Evolutionary conservation across 2,888 invertebrate species (phyloP).

Genomic region (Brachypalpus laphriformis): DNA sequence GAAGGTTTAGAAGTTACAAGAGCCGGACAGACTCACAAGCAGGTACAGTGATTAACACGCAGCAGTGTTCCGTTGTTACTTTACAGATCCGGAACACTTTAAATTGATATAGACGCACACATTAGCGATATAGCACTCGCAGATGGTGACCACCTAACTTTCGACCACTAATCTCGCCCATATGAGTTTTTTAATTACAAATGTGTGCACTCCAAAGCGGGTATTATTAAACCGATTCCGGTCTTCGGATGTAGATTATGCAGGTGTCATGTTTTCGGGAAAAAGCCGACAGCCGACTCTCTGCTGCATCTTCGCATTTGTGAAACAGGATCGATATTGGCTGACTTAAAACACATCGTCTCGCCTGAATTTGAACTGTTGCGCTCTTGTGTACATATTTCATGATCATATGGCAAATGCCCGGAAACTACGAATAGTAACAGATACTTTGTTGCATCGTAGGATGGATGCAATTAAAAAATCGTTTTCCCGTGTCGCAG

Average conservation of each 20-base stretch:
- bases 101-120: no score
- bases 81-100: no score
- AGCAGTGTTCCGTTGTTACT: no score
- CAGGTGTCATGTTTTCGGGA: not conserved
- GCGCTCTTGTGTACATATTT: not conserved
- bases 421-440: not conserved
- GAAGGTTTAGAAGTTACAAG: no score
- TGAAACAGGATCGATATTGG: slow-evolving; percentile 1
- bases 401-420: not conserved
- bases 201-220: not conserved
- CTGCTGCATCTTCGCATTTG: not conserved
- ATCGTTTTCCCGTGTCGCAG: not conserved
- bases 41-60: no score
- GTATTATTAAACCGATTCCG: not conserved
- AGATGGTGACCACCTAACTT: not conserved
- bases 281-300: not conserved
- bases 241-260: no score
- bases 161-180: not conserved
- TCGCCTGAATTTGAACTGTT: not conserved
- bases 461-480: not conserved
- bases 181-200: not conserved
- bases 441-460: not conserved
- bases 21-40: no score
- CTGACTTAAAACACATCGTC: not conserved
- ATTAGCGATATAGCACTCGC: no score